Percentiles rank a stretch among this genome's conserved stretches.
phyloP scores from a whole-genome alignment of 2,113 vertebrate species.

The Notothenia rossii region DNA sequence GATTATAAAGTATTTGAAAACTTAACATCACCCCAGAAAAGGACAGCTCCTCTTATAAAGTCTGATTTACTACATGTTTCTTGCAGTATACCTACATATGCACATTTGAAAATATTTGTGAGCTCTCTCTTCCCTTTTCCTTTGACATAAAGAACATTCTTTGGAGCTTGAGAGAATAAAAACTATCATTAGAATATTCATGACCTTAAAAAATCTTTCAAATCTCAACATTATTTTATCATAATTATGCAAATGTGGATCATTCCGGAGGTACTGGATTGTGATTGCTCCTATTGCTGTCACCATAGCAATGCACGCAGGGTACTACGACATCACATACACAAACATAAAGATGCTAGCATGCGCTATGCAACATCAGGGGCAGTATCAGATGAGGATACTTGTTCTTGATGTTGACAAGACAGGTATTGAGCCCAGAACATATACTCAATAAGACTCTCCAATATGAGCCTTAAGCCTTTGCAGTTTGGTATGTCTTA shows the following conservation, averaged over 20 bases:
- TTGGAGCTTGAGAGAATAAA: conserved; percentile 30
- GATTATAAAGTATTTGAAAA: conserved; percentile 34
- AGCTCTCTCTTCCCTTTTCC: conserved; percentile 1
- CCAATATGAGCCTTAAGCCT: background rate
- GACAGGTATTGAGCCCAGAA: conserved; percentile 1
- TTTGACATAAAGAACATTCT: conserved; percentile 14
- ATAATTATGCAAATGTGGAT: conserved; percentile 60
- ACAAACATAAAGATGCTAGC: conserved; percentile 1
- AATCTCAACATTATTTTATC: conserved; percentile 50
- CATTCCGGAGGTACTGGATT: conserved; percentile 24
- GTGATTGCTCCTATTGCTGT: conserved; percentile 45
- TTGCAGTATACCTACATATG: background rate
- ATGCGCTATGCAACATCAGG: background rate
- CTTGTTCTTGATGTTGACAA: conserved; percentile 27
- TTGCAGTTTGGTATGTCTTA: background rate
- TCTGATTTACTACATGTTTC: background rate
- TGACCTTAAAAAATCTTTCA: conserved; percentile 43
- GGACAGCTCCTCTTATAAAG: background rate
- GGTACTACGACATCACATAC: conserved; percentile 19
- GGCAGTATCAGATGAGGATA: conserved; percentile 9
- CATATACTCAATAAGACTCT: conserved; percentile 12
- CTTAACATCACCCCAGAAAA: conserved; percentile 28
- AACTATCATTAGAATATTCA: conserved; percentile 52
- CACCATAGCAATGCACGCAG: background rate
- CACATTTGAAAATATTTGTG: conserved; percentile 23